Evolutionary conservation across 2,888 invertebrate species (phyloP).

Genomic region (Thysanoteuthis rhombus): DNA sequence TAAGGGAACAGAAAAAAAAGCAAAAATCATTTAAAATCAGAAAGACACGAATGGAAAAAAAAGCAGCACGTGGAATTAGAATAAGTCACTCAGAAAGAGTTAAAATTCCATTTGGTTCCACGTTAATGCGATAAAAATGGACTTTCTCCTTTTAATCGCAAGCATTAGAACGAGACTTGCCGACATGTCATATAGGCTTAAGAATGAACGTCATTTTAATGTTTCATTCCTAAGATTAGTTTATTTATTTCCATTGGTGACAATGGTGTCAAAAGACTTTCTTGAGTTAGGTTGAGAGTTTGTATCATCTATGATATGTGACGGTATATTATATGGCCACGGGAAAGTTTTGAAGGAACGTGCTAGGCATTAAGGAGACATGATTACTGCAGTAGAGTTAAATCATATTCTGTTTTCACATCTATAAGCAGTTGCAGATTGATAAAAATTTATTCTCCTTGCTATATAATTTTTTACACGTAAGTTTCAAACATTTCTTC

Average conservation of each 20-base stretch:
- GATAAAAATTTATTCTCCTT: no score
- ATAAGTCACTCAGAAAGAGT: neutral
- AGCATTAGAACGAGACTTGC: neutral
- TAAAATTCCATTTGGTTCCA: neutral
- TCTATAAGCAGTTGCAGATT: no score
- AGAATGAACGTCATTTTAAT: neutral
- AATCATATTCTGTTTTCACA: no score
- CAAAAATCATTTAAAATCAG: neutral
- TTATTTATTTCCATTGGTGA: neutral
- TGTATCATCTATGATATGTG: no score
- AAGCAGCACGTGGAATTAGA: no score
- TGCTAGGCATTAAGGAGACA: no score
- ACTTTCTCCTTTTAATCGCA: neutral
- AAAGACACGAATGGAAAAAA: neutral
- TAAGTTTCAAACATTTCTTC: no score
- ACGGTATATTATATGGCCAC: no score
- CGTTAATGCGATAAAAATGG: neutral
- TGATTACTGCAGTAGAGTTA: no score
- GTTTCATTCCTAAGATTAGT: neutral
- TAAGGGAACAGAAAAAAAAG: neutral
- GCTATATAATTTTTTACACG: no score
- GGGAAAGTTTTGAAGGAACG: no score
- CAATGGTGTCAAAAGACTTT: neutral
- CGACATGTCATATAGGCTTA: neutral
- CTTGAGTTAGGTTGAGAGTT: no score